These are phyloP conservation scores for Phalloptychus januarius DNA, from an alignment of 2,797 vertebrate genomes.

Conservation along the genomic window DNA sequence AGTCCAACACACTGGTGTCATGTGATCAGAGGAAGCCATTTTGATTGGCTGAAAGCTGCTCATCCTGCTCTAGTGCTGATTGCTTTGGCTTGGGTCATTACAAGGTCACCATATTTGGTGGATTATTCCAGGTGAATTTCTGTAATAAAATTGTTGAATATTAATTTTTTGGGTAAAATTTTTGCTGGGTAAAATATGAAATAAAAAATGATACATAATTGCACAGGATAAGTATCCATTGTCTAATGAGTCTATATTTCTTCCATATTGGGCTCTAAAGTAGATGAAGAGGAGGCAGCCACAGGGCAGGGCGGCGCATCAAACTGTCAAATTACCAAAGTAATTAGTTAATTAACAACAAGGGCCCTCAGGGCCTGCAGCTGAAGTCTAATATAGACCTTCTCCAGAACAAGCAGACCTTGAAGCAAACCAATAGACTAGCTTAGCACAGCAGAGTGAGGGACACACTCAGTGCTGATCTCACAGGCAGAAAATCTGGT, in stretches of 20 bases:
- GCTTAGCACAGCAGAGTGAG: conserved; percentile 36
- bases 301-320: conserved; percentile 26
- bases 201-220: background rate
- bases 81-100: background rate
- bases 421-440: conserved; percentile 49
- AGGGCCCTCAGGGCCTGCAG: conserved; percentile 68
- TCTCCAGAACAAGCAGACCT: conserved; percentile 48
- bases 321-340: conserved; percentile 79
- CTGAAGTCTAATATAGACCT: conserved; percentile 61
- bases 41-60: background rate
- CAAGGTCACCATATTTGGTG: background rate
- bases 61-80: background rate
- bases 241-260: background rate
- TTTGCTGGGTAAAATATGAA: background rate
- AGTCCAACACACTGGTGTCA: background rate
- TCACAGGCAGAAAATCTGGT: conserved; percentile 22
- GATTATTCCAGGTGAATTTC: background rate
- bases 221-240: background rate
- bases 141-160: background rate
- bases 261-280: conserved; percentile 17
- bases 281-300: conserved; percentile 28
- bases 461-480: conserved; percentile 36
- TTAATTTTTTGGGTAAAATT: background rate
- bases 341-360: conserved; percentile 82
- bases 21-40: background rate